Evolutionary conservation across 2,797 vertebrate species (phyloP).

Genomic region (Chiloscyllium punctatum): DNA sequence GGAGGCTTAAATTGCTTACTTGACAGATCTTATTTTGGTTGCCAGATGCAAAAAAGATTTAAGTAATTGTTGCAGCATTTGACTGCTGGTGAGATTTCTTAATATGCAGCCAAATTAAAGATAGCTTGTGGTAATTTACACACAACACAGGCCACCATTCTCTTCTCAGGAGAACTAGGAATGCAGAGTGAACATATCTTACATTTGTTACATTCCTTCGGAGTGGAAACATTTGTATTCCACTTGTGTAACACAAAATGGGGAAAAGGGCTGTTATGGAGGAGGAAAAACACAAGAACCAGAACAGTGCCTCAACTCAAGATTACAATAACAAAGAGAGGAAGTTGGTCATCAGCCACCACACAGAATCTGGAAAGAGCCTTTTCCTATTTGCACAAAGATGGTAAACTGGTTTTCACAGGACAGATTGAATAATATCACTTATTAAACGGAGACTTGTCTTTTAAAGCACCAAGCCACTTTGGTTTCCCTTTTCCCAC

Average conservation of each 20-base stretch:
- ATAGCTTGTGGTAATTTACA: too few relatives aligned
- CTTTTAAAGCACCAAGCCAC: not conserved
- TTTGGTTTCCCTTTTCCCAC: too few relatives aligned
- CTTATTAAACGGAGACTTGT: not conserved
- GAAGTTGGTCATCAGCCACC: not conserved
- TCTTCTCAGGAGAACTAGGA: not conserved
- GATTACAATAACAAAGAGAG: not conserved
- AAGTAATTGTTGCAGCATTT: too few relatives aligned
- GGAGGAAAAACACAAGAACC: not conserved
- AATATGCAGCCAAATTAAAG: too few relatives aligned
- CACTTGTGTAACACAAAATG: not conserved
- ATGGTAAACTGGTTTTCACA: not conserved
- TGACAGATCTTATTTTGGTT: too few relatives aligned
- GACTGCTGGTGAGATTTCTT: too few relatives aligned
- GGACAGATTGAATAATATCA: not conserved
- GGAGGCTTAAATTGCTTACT: too few relatives aligned
- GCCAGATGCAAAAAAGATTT: too few relatives aligned
- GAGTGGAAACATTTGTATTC: not conserved
- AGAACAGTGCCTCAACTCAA: not conserved
- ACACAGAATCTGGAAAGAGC: not conserved
- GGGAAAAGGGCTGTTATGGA: not conserved
- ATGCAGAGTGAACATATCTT: not conserved
- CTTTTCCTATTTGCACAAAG: not conserved
- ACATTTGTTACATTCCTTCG: not conserved
- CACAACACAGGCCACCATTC: not conserved